Conservation (phyloP, 2,113 vertebrate genomes). For the Lates calcarifer region DNA sequence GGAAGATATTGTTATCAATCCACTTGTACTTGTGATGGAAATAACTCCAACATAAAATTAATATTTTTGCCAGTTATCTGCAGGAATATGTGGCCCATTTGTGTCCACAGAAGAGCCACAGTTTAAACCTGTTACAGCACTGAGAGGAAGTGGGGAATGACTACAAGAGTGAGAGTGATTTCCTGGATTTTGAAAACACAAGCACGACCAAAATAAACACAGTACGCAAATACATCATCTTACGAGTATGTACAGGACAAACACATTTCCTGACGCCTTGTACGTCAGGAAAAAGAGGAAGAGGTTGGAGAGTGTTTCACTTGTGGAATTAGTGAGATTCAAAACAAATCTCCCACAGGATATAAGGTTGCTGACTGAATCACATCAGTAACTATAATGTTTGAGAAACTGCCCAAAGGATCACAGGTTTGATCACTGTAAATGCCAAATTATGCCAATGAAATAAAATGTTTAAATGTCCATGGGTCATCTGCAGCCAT, state of each 20-base stretch:
- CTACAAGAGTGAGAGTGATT: not conserved
- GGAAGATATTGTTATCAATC: too few species aligned
- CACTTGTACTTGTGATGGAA: not conserved
- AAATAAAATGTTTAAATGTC: too few species aligned
- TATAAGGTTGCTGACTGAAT: not conserved
- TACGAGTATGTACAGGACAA: constrained; percentile 1
- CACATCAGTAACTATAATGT: not conserved
- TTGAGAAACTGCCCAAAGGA: not conserved
- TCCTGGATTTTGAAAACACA: not conserved
- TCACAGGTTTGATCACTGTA: not conserved
- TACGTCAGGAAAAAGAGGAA: constrained; percentile 19
- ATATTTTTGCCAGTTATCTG: not conserved
- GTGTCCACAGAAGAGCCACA: not conserved
- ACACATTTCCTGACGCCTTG: constrained; percentile 15
- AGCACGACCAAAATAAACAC: constrained; percentile 8
- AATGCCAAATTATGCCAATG: not conserved
- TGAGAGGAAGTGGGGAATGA: not conserved
- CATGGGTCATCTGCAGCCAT: too few species aligned
- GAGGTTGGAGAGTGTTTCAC: not conserved
- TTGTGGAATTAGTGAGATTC: constrained; percentile 12
- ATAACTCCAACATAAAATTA: not conserved
- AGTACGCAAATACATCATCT: constrained; percentile 1
- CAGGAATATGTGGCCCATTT: not conserved
- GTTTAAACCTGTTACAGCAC: not conserved
- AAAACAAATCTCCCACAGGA: constrained; percentile 8